A percentile compares a stretch with the other conserved stretches of the same genome.
Conservation (phyloP, 2,888 invertebrate genomes). For the Calliopum simillimum region DNA sequence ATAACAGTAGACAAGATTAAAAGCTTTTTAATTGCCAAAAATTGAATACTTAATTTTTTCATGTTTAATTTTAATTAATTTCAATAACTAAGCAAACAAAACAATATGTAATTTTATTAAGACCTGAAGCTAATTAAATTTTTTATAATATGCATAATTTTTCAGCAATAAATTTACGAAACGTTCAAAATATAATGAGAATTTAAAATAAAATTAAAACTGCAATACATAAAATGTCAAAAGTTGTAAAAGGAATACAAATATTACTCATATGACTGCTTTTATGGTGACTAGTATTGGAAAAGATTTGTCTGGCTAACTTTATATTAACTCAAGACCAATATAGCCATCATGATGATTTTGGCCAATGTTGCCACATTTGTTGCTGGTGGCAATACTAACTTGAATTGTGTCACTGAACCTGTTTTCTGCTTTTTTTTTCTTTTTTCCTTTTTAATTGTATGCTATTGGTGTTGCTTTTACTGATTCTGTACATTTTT, state of each 20-base stretch:
- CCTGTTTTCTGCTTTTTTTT: constrained; percentile 23
- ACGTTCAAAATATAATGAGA: too few relatives aligned
- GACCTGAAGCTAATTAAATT: too few relatives aligned
- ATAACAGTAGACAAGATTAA: not conserved
- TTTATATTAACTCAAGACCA: constrained; percentile 7
- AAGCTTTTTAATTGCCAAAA: not conserved
- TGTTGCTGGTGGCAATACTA: not conserved
- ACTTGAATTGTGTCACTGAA: constrained; percentile 28
- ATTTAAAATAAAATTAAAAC: too few relatives aligned
- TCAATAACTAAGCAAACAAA: too few relatives aligned
- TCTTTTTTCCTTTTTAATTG: not conserved
- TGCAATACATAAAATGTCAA: not conserved
- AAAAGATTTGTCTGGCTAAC: not conserved
- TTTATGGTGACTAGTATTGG: too few relatives aligned
- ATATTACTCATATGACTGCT: not conserved
- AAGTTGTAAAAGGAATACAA: not conserved
- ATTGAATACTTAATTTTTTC: too few relatives aligned
- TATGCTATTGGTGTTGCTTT: too few relatives aligned
- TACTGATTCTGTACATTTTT: too few relatives aligned
- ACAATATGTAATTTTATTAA: too few relatives aligned
- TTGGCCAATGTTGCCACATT: not conserved
- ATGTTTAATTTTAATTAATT: too few relatives aligned
- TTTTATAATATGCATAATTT: too few relatives aligned
- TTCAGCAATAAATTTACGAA: too few relatives aligned
- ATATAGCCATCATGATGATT: not conserved